Evolutionary conservation across 2,113 vertebrate species (phyloP), one percentile per base, ranked within the genome.

Genomic region (Saccopteryx leptura): DNA sequence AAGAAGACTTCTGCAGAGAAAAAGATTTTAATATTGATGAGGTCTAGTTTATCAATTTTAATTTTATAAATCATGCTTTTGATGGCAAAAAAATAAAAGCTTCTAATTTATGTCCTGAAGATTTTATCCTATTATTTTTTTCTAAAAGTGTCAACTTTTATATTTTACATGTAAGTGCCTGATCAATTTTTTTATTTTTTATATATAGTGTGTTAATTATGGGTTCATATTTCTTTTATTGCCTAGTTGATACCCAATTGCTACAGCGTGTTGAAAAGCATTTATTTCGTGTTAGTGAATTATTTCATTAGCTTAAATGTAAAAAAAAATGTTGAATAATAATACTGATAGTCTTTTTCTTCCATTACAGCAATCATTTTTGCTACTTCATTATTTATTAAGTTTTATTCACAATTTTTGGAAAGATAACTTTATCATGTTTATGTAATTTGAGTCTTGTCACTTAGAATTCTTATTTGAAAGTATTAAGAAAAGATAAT

Each of bases 241-340:
- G 58, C 10, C 23, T 58, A 21, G 26, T 86, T 1, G 12, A 79
- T 85, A 17, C 11, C 26, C 17, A 81, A 74, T 18, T 61, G 4
- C 9, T 81, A 1, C 1, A 68, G 15, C 4, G 86, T 86, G 52
- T 23, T n/a, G 65, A 79, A 66, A 81, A 86, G 23, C 2, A 60
- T 46, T 50, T 76, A 26, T 76, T 97, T 86, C 14, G 76, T 75
- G 63, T 89, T 76, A 69, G 4, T 90, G 19, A 93, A 90, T 63
- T 31, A 93, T 78, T 94, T 65, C 17, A 66, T 79, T 66, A 82
- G 7, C 15, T 10, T 58, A 13, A 75, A 66, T 39, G 23, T 81
- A 8, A 56, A 80, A 93, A 93, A 52, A 4, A 94, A 78, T 28
- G 31, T 21, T 93, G n/a, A 71, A 78, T 31, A 56, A 87, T 56